Evolutionary conservation across 37 sponge, comb jelly and placozoan genomes (phyloP), one percentile per base, ranked within the genome.

Genomic region (Cliona cf. orientalis): DNA sequence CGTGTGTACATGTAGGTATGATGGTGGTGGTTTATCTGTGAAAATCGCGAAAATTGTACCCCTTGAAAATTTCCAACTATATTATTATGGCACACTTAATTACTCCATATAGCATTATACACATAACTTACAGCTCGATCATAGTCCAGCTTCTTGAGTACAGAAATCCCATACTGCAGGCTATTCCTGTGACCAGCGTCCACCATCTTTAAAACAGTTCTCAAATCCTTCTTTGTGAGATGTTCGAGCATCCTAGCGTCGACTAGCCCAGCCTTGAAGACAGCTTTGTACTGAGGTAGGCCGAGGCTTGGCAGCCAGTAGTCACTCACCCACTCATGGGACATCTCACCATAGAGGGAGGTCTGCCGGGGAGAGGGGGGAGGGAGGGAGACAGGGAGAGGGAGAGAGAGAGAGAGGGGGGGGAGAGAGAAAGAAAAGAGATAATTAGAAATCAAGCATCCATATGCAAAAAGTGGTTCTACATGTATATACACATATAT

Each of bases 241-340:
- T 95, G 91, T 29, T 93, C 94, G 64, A 98, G 58, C 99, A 98
- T 95, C 17, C 99, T 87, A 33, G 84, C 93, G 70, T 93, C 97
- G 3, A 96, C 86, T 44, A 93, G 80, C 78, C 94, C 90, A 42
- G 76, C 80, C 55, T 75, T 84, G 72, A 87, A 93, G 1, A 82
- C 65, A 5, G 77, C 87, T 45, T 60, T 69, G 80, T 98, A 95
- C 78, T 98, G 99, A 0, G 96, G 81, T 4, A 98, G 91, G 3
- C 99, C 99, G 4, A 98, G 82, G 42, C 76, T 78, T 33, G 91
- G 87, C 41, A 98, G 84, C 94, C 94, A 98, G 58, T 76, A 75
- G 42, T 86, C 75, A 21, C 84, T 69, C 22, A 96, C 80, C 96
- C 93, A 95, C 57, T 91, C 86, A 63, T 89, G 82, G 63, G 66